Evolutionary conservation across 2,888 invertebrate genomes (phyloP), one percentile per base, ranked within the genome.

Genomic region (Mycalesis mineus): DNA sequence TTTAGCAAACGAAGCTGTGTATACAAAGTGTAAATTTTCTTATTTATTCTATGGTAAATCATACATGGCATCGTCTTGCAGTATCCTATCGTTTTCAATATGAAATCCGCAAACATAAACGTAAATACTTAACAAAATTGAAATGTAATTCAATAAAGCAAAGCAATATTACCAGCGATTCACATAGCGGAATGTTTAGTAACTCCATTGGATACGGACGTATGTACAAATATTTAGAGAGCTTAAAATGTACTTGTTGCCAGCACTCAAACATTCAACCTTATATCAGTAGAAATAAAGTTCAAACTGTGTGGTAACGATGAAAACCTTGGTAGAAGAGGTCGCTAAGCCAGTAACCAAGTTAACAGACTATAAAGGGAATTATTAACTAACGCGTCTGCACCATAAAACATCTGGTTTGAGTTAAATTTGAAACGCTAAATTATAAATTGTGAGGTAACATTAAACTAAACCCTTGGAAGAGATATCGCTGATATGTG

Each of bases 371-470:
- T 68, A 71, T 72, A 78, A 75, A 77, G 72, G 66, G 74, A 77
- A 77, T 77, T 74, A 76, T 74, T 77, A 75, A 77, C 69, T 69
- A 68, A 64, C 66, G 63, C 68, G 68, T 65, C 65, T 68, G 58
- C 56, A 58, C 64, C 57, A 66, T 67, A 66, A 69, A 69, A 70
- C 65, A 66, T 68, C 64, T 65, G 67, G 62, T 62, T 60, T 55
- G 57, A 64, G 62, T 62, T 63, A 65, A 63, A 61, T 62, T 67
- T 60, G 57, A 63, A 64, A 58, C 57, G 56, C 47, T 61, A 58
- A 49, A 55, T 61, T 63, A 61, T 63, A 57, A 51, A 61, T 59
- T 51, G 28, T 41, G 31, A 40, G 28, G 31, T 51, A 33, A 44
- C 28, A 52, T 36, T 42, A n/a, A 39, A 29, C 2, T n/a, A 17